Conservation (phyloP, 2,113 vertebrate species). For the Ptilorrhoa leucosticta region DNA sequence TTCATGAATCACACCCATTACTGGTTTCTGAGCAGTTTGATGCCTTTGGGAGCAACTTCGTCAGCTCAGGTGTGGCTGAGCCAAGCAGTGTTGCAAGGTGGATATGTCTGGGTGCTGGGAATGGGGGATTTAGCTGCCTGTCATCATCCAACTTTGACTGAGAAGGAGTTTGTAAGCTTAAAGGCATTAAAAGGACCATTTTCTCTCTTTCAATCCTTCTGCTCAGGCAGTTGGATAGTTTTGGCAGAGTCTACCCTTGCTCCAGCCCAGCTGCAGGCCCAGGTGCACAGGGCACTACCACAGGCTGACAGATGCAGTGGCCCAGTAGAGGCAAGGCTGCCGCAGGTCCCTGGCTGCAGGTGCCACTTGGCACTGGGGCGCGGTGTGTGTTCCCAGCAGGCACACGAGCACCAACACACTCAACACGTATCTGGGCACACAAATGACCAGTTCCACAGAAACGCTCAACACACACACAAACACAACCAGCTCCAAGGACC, state of each 20-base stretch:
- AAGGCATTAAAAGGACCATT: neutral
- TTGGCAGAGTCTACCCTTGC: neutral
- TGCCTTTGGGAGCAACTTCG: neutral
- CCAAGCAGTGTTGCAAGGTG: neutral
- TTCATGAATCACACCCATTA: neutral
- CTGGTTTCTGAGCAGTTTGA: neutral
- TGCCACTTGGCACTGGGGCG: neutral
- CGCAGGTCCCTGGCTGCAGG: neutral
- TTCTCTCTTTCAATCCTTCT: neutral
- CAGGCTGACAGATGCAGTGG: neutral
- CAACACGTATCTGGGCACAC: neutral
- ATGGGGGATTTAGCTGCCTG: neutral
- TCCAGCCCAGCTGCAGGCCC: neutral
- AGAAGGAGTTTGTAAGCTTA: neutral
- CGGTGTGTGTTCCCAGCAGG: neutral
- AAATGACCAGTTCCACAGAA: neutral
- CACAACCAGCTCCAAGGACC: neutral
- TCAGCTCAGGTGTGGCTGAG: neutral
- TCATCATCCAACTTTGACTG: neutral
- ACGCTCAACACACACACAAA: rapidly evolving
- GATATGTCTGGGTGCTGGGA: neutral
- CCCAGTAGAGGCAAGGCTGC: neutral
- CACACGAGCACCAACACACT: neutral
- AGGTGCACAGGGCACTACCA: neutral
- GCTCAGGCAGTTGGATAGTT: neutral